phyloP scores from a whole-genome alignment of 2,888 invertebrate genomes.

The Eupithecia subumbrata region DNA sequence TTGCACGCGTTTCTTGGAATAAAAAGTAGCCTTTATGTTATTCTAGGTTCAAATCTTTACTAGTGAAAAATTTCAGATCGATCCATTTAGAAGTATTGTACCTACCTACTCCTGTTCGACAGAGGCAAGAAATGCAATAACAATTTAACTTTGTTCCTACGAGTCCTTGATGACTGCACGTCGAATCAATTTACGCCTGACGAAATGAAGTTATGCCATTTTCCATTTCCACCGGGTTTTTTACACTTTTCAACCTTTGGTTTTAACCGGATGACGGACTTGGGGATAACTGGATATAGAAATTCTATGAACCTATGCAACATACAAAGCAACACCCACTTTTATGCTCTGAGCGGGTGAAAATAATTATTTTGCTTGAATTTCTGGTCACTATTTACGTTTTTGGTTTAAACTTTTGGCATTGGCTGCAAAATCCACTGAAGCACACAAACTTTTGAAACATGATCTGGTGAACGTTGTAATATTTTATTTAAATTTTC shows the following conservation, averaged over 20 bases:
- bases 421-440: background rate
- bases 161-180: slow-evolving; percentile 18
- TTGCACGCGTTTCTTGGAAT: no score
- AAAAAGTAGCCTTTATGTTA: no score
- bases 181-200: slow-evolving; percentile 24
- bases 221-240: background rate
- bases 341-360: background rate
- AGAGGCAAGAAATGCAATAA: background rate
- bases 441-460: background rate
- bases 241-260: background rate
- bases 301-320: background rate
- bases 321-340: background rate
- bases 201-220: slow-evolving; percentile 27
- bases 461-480: background rate
- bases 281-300: background rate
- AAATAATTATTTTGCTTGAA: background rate
- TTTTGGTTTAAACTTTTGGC: background rate
- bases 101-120: no score
- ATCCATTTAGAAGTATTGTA: no score
- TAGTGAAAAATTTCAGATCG: no score
- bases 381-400: background rate
- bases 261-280: background rate
- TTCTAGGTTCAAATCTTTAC: no score
- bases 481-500: background rate
- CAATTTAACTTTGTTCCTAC: background rate